Base-by-base conservation (phyloP, 2,113 vertebrate genomes). In the Cyrtonyx montezumae region DNA sequence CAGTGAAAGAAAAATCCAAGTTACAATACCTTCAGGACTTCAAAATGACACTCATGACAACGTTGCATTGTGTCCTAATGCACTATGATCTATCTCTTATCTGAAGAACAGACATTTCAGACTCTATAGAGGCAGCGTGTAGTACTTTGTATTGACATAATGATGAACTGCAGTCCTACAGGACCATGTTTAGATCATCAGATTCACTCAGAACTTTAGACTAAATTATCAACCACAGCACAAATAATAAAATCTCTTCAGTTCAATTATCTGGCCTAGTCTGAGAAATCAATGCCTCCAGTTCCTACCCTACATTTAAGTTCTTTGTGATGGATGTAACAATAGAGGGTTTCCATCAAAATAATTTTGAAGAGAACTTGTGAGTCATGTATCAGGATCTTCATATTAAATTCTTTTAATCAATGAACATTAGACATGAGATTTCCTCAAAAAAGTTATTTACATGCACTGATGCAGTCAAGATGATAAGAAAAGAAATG, bases 221-320 rank as follows among this genome's bases (percentile, higher is more conserved):
- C 28, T 80, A 78, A 82, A 84, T 46, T 56, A 81, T 93, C 59
- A 94, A 9, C 37, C 2, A 2, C 46, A 55, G 58, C 56, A 80
- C 32, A 77, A 92, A 94, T 71, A 93, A 90, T 25, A 82, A 93
- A 74, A 92, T 86, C 21, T 37, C 73, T 91, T 88, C 85, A 58
- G 66, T 62, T 78, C 81, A 95, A 20, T 77, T 74, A 49, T 68
- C 25, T 62, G 56, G 8, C 49, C 94, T 87, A 65, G 42, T 73
- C 70, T 92, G 42, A 46, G 73, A 79, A 55, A 93, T 71, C 45
- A 91, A 78, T 28, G 61, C 25, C 51, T 88, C 37, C 25, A 62
- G 21, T 45, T 73, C 30, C 62, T 73, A 78, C 65, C 74, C 37
- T 28, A 49, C 22, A 67, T 84, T 61, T 74, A 51, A 75, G 49